Conservation (phyloP, 2,797 vertebrate species). For the Anguilla megastoma region DNA sequence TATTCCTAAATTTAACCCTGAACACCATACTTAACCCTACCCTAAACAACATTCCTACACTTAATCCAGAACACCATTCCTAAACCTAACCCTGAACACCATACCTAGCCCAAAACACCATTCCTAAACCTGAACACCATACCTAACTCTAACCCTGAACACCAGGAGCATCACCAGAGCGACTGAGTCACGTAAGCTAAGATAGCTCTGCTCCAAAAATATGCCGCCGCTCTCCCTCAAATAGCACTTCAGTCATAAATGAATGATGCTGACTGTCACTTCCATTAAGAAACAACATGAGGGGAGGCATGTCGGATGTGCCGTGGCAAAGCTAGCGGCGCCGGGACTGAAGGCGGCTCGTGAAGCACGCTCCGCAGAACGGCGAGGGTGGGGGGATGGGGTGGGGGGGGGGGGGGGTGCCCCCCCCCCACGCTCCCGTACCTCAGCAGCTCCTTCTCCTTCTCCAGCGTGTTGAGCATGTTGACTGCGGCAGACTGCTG, state of each 20-base stretch:
- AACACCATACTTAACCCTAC: background rate
- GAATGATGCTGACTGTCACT: constrained; percentile 60
- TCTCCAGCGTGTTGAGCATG: constrained; percentile 87
- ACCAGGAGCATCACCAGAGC: constrained; percentile 31
- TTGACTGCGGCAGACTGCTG: constrained; percentile 88
- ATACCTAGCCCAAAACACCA: background rate
- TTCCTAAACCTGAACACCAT: background rate
- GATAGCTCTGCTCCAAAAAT: constrained; percentile 53
- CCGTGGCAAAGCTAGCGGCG: background rate
- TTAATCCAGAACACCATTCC: too few species aligned
- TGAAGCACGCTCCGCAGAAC: background rate
- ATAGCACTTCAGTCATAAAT: constrained; percentile 63
- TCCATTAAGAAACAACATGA: constrained; percentile 56
- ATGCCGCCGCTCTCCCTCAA: constrained; percentile 52
- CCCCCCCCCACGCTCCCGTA: constrained; percentile 47
- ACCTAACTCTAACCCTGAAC: background rate
- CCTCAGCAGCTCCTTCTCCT: constrained; percentile 93
- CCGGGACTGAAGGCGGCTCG: background rate
- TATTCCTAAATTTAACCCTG: background rate
- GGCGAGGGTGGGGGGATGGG: background rate
- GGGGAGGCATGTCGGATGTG: constrained; percentile 20
- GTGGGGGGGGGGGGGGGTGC: too few species aligned
- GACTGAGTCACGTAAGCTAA: constrained; percentile 38
- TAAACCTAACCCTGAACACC: background rate
- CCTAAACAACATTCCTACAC: background rate